Base-by-base conservation (phyloP, 2,888 invertebrate species). In the Catocala fraxini region DNA sequence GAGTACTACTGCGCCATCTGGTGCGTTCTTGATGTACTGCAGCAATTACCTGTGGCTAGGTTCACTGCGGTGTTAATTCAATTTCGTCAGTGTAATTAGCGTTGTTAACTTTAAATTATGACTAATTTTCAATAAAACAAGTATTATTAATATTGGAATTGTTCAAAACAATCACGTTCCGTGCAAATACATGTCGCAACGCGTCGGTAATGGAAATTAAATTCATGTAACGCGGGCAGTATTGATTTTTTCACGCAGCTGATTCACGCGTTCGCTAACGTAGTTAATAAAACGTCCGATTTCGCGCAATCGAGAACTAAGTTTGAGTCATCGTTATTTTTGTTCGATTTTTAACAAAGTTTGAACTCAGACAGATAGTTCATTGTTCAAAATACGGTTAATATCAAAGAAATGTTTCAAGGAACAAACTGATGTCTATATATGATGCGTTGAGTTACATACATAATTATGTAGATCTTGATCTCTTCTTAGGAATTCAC, bases 1-100 rank as follows among this genome's bases (percentile, higher is more conserved):
- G 92, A 88, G 89, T 87, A 90, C 87, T 81, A 90, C 91, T 92
- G 90, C 93, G 93, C 91, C 93, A 89, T 91, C 94, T 93, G 89
- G 86, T 80, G 90, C 71, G 75, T 77, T 84, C 68, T 75, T 78
- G 71, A 76, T 70, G 64, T 79, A 84, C 76, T 83, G 79, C 81
- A 80, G 65, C 72, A 69, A 77, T 75, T 79, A 88, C 86, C 84
- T 88, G 89, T 81, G 68, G 81, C 91, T 87, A 89, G 56, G 59
- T 90, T 89, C 90, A 89, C 84, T 57, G 54, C 58, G 57, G 75
- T 83, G 78, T 81, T 86, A 88, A 88, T 87, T 89, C 80, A 86
- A 86, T 88, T 89, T 87, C 68, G 71, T 81, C 79, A 70, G 63
- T 77, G 76, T 84, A 83, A 74, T 72, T 76, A 70, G 11, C 78